Percentiles rank a stretch among this genome's conserved stretches.
Conservation (phyloP, 2,797 vertebrate genomes). For the Enteromius unitaeniatus region DNA sequence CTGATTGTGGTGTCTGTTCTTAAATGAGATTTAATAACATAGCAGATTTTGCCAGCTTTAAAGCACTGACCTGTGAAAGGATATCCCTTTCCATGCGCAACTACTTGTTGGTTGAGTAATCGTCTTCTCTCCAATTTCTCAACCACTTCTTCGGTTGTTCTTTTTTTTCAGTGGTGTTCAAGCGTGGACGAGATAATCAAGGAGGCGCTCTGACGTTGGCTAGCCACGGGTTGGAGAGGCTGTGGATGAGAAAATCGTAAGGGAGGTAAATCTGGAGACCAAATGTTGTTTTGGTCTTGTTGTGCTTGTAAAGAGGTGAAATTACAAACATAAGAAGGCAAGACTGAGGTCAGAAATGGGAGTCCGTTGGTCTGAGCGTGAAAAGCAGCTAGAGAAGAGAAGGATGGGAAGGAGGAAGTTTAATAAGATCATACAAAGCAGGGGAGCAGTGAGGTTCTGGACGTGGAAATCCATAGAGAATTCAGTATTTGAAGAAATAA, state of each 20-base stretch:
- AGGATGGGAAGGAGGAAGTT: neutral
- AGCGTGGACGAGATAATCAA: slow-evolving; percentile 44
- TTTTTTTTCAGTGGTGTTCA: slow-evolving; percentile 37
- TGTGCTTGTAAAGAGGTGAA: slow-evolving; percentile 46
- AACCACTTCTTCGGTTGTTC: neutral
- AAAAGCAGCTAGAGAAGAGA: neutral
- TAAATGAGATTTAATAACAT: slow-evolving; percentile 46
- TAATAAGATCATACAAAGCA: neutral
- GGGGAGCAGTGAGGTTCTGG: neutral
- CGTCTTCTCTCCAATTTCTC: slow-evolving; percentile 29
- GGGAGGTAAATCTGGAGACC: slow-evolving; percentile 55
- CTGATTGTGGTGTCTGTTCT: slow-evolving; percentile 36
- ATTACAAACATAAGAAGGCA: slow-evolving; percentile 50
- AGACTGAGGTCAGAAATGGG: slow-evolving; percentile 39
- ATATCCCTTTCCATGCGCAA: slow-evolving; percentile 41
- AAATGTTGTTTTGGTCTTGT: slow-evolving; percentile 53
- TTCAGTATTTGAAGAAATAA: neutral
- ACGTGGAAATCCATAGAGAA: neutral
- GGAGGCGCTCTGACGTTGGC: slow-evolving; percentile 35
- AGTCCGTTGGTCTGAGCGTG: slow-evolving; percentile 22
- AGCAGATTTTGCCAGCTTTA: slow-evolving; percentile 47
- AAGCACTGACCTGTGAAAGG: slow-evolving; percentile 35
- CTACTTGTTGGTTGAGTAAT: slow-evolving; percentile 49
- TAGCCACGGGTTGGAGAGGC: slow-evolving; percentile 55
- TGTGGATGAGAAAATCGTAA: slow-evolving; percentile 55